Evolutionary conservation across 2,888 invertebrate species (phyloP).

Genomic region (Metopia argyrocephala): DNA sequence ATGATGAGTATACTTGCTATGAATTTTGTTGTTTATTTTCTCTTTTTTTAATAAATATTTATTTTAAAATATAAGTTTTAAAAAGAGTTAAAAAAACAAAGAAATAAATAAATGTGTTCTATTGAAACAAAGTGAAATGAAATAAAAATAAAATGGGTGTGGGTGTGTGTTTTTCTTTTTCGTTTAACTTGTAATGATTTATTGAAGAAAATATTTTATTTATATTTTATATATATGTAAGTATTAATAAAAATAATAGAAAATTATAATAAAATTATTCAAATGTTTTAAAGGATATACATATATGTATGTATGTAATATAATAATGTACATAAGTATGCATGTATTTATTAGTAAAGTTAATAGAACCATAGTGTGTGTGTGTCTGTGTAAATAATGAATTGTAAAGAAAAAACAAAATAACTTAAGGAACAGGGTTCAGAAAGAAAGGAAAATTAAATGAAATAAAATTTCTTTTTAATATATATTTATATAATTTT

Average conservation of each 20-base stretch:
- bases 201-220: neutral
- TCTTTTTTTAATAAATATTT: neutral
- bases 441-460: conserved; percentile 3
- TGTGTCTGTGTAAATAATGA: neutral
- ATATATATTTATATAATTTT: neutral
- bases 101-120: conserved; percentile 1
- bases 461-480: neutral
- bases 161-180: conserved; percentile 9
- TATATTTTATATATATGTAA: neutral
- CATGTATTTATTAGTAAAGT: too few relatives aligned
- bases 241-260: too few relatives aligned
- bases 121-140: conserved; percentile 18
- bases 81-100: neutral
- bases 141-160: conserved; percentile 42
- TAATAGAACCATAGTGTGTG: too few relatives aligned
- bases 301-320: too few relatives aligned
- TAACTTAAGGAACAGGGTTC: neutral
- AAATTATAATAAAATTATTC: too few relatives aligned
- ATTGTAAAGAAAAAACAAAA: neutral
- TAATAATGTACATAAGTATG: too few relatives aligned
- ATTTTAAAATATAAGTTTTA: neutral
- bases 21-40: conserved; percentile 62
- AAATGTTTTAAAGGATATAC: too few relatives aligned
- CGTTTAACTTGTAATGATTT: too few relatives aligned
- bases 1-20: conserved; percentile 62